phyloP scores from a whole-genome alignment of 1,140 invertebrate species.

The Pseudomyrmex cubaensis region DNA sequence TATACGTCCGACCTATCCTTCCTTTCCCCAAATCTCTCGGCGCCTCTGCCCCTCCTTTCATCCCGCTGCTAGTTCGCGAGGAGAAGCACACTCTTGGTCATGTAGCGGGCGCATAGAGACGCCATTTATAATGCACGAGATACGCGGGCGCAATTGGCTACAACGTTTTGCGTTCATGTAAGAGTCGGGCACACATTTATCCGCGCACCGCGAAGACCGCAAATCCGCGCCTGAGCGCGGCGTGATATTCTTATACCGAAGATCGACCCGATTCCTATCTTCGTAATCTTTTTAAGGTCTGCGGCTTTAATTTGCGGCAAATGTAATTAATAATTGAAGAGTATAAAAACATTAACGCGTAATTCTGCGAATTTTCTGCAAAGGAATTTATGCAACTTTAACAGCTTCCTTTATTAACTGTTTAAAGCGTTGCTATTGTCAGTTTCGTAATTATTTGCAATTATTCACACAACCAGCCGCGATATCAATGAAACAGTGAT shows the following conservation, averaged over 20 bases:
- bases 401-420: constrained; percentile 30
- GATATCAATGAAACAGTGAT: background rate
- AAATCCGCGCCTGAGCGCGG: constrained; percentile 12
- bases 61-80: constrained; percentile 37
- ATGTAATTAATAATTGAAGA: no score
- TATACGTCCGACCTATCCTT: constrained; percentile 77
- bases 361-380: background rate
- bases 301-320: constrained; percentile 5
- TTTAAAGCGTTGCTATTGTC: constrained; percentile 32
- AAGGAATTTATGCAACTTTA: constrained; percentile 18
- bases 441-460: background rate
- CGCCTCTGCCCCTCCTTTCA: constrained; percentile 54
- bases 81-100: constrained; percentile 72
- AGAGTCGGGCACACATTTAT: constrained; percentile 27
- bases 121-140: constrained; percentile 82
- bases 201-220: constrained; percentile 34
- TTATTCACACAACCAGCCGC: background rate
- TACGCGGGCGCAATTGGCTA: constrained; percentile 70
- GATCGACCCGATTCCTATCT: constrained; percentile 65
- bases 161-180: constrained; percentile 39
- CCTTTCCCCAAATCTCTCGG: constrained; percentile 72
- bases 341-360: no score
- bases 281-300: constrained; percentile 54
- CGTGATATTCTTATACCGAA: constrained; percentile 20
- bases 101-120: constrained; percentile 70